Evolutionary conservation across 2,888 invertebrate genomes (phyloP), one percentile per base, ranked within the genome.

Genomic region (Adela reaumurella): DNA sequence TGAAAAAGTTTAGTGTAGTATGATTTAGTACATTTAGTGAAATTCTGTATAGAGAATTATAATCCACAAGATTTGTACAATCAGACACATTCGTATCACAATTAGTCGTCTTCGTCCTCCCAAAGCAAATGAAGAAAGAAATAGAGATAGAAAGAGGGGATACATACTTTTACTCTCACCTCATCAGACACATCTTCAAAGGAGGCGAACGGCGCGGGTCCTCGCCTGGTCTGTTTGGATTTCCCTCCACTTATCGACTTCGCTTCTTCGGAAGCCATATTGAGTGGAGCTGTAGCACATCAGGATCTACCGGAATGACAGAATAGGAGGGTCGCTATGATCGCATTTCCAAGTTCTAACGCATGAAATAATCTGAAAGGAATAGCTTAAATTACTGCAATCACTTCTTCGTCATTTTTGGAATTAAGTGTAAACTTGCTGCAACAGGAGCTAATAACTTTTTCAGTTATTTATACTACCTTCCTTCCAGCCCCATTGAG

Each of bases 141-240:
- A 60, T 53, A 53, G 67, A 66, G 55, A 57, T n/a, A 55, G 62
- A 54, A 58, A 57, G 51, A 55, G 50, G 48, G 28, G 76, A 79
- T 83, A 83, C 83, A 72, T 83, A 83, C 83, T 67, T 81, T 76
- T 54, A 77, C 70, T 65, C 82, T 85, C 74, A 89, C 85, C 82
- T 90, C 90, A 77, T 92, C 91, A 63, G 89, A 90, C 69, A 87
- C 84, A 82, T 92, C 92, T 72, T 94, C 94, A 79, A 94, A 92
- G 62, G 94, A 94, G 68, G 94, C 94, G 74, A 94, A 90, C 66
- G 94, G 94, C 64, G 94, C 94, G 67, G 93, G 92, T 67, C 94
- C 94, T 81, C 91, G 88, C 73, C 91, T 88, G 81, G 87, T 85
- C 80, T 90, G 90, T 43, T 43, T 43, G 17, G 43, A 43, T 14